A percentile compares a stretch with the other conserved stretches of the same genome.
Conservation (phyloP, 2,888 invertebrate genomes). For the Drosophila putrida region DNA sequence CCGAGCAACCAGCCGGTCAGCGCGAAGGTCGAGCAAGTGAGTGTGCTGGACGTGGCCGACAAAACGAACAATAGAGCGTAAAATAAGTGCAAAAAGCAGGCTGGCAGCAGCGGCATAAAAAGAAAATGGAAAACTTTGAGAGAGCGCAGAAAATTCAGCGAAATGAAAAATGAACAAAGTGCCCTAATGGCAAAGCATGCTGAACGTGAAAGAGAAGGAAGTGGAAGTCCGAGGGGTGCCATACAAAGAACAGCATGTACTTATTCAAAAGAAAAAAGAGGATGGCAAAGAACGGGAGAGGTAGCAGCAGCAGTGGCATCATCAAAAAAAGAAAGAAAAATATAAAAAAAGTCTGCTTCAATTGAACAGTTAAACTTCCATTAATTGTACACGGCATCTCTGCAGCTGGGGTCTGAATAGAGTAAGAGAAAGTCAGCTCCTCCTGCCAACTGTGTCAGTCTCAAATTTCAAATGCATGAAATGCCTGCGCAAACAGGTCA, state of each 20-base stretch:
- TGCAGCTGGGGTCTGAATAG: conserved; percentile 44
- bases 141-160: conserved; percentile 74
- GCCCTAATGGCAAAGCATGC: conserved; percentile 70
- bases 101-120: conserved; percentile 49
- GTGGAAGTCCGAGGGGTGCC: conserved; percentile 5
- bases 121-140: conserved; percentile 69
- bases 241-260: conserved; percentile 72
- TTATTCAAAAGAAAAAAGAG: conserved; percentile 56
- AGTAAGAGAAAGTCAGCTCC: conserved; percentile 4
- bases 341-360: conserved; percentile 67
- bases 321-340: conserved; percentile 16
- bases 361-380: conserved; percentile 84
- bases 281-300: conserved; percentile 18
- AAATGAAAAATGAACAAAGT: conserved; percentile 83
- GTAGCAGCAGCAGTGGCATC: conserved; percentile 25
- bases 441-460: conserved; percentile 61
- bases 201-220: conserved; percentile 24
- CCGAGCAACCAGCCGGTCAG: conserved; percentile 43
- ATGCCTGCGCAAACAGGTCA: conserved; percentile 72
- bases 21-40: conserved; percentile 52
- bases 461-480: conserved; percentile 74
- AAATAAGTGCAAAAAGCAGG: conserved; percentile 82
- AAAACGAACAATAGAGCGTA: conserved; percentile 83
- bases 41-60: conserved; percentile 73
- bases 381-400: conserved; percentile 76